phyloP scores from a whole-genome alignment of 1,140 invertebrate species.

The Ostrea edulis region DNA sequence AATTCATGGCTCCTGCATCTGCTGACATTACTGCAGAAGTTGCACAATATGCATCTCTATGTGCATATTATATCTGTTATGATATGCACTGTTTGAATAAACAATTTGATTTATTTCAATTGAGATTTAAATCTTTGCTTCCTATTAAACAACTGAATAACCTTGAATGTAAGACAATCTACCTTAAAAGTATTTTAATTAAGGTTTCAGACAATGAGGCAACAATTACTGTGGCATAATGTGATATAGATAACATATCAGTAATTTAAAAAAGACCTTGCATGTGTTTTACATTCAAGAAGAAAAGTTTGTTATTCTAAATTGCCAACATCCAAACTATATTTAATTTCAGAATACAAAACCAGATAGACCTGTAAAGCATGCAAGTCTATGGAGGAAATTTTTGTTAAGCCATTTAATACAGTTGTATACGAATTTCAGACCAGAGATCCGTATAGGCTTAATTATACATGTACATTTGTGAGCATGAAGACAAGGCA shows the following conservation, averaged over 20 bases:
- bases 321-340: not conserved
- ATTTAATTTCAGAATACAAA: too few species aligned
- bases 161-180: slow-evolving; percentile 7
- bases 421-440: too few species aligned
- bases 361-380: too few species aligned
- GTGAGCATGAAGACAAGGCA: too few species aligned
- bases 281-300: not conserved
- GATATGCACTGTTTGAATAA: not conserved
- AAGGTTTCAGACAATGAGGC: not conserved
- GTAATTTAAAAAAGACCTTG: not conserved
- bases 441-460: too few species aligned
- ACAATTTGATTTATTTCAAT: not conserved
- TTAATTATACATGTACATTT: too few species aligned
- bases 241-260: not conserved
- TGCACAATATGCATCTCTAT: too few species aligned
- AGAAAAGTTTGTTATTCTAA: not conserved
- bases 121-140: not conserved
- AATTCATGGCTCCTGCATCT: too few species aligned
- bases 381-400: too few species aligned
- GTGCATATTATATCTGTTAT: not conserved
- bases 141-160: not conserved
- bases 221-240: not conserved
- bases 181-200: not conserved
- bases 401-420: too few species aligned
- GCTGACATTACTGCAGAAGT: too few species aligned